Evolutionary conservation across 2,113 vertebrate species (phyloP).

Genomic region (Dromaius novaehollandiae): DNA sequence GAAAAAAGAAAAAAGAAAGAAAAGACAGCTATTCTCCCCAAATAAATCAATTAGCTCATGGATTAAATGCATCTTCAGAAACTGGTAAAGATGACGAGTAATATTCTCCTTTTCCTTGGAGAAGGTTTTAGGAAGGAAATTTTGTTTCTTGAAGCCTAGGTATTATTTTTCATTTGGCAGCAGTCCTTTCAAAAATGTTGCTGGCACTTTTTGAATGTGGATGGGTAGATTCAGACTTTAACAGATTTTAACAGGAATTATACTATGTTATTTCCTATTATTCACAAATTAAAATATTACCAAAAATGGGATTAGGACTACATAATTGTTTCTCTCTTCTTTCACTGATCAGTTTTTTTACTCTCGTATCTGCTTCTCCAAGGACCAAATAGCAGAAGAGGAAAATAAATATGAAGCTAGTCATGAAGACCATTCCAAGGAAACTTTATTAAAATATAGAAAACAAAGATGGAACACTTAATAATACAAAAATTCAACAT

Average conservation of each 20-base stretch:
- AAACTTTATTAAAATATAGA: background rate
- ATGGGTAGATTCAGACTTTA: background rate
- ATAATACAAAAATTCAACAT: background rate
- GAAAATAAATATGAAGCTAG: background rate
- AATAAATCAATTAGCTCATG: conserved; percentile 38
- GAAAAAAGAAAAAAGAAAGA: background rate
- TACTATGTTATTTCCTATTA: background rate
- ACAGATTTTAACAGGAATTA: background rate
- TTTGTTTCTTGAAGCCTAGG: background rate
- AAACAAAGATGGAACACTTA: background rate
- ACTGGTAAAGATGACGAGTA: background rate
- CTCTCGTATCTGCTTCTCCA: background rate
- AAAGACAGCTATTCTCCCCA: background rate
- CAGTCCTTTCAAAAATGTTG: background rate
- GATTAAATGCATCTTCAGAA: conserved; percentile 26
- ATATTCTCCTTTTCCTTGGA: background rate
- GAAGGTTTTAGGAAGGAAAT: background rate
- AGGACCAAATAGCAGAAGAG: background rate
- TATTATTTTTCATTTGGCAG: background rate
- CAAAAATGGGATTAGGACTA: background rate
- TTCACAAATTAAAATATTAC: background rate
- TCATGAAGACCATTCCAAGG: background rate
- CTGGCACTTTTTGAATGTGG: background rate
- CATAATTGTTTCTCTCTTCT: background rate
- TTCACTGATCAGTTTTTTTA: background rate